Percentiles rank a stretch among this genome's conserved stretches.
Conservation (phyloP, 2,113 vertebrate genomes). For the Raja brachyura region DNA sequence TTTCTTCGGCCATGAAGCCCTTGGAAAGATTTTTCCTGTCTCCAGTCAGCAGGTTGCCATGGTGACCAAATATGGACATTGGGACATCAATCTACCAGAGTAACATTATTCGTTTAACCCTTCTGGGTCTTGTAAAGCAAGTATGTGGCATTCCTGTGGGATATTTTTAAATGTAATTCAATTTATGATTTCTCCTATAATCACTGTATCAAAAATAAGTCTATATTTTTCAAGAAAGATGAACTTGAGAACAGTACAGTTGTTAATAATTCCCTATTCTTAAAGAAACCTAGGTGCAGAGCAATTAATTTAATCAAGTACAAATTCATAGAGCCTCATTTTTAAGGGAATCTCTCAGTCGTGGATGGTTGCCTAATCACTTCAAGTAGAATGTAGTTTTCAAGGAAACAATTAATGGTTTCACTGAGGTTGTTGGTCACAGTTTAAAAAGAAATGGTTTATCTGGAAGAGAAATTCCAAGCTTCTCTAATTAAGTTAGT, state of each 20-base stretch:
- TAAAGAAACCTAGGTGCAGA: background rate
- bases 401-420: background rate
- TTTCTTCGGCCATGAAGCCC: constrained; percentile 35
- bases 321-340: background rate
- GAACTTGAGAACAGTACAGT: background rate
- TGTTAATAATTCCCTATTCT: background rate
- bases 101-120: constrained; percentile 14
- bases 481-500: background rate
- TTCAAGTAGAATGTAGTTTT: background rate
- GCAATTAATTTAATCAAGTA: background rate
- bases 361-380: background rate
- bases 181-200: background rate
- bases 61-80: constrained; percentile 39
- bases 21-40: constrained; percentile 32
- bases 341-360: background rate
- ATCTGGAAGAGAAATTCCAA: background rate
- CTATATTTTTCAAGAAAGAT: background rate
- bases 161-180: background rate
- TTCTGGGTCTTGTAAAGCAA: background rate
- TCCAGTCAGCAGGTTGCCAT: constrained; percentile 38
- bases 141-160: background rate
- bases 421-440: background rate
- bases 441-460: background rate
- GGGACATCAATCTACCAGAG: constrained; percentile 31
- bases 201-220: background rate